Conservation (phyloP, 2,113 vertebrate genomes). For the Archocentrus centrarchus region DNA sequence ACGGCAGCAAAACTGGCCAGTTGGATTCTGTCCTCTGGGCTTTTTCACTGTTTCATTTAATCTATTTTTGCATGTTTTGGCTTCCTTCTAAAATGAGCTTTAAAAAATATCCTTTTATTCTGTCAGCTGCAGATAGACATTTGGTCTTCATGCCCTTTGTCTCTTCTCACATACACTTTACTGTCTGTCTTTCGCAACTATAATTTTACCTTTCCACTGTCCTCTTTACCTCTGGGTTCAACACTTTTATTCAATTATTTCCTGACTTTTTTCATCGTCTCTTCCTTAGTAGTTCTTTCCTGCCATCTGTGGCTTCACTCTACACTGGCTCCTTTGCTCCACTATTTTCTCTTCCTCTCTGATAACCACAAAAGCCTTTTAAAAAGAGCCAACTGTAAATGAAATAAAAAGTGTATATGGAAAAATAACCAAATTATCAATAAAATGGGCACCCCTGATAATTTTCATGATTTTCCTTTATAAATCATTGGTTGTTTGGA, state of each 20-base stretch:
- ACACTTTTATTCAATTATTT: constrained; percentile 53
- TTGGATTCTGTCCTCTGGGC: constrained; percentile 44
- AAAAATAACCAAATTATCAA: neutral
- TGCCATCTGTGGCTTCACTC: constrained; percentile 12
- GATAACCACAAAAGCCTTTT: neutral
- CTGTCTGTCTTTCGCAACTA: constrained; percentile 13
- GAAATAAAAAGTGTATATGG: neutral
- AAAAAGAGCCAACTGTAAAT: neutral
- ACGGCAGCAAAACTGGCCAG: constrained; percentile 13
- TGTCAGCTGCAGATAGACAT: constrained; percentile 28
- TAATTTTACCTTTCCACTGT: constrained; percentile 34
- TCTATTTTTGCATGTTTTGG: constrained; percentile 23
- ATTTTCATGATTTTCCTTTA: no score
- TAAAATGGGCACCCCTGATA: neutral
- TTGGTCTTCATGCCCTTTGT: constrained; percentile 22
- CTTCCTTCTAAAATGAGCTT: constrained; percentile 26
- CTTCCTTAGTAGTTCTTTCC: constrained; percentile 39
- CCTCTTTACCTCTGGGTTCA: constrained; percentile 37
- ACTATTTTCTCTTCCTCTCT: neutral
- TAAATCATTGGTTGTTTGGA: no score
- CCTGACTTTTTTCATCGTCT: constrained; percentile 45
- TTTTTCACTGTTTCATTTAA: constrained; percentile 45
- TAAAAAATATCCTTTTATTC: constrained; percentile 14
- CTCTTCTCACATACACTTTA: constrained; percentile 13
- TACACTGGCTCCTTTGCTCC: neutral